phyloP scores from a whole-genome alignment of 2,113 vertebrate species.

The Vanacampus margaritifer region DNA sequence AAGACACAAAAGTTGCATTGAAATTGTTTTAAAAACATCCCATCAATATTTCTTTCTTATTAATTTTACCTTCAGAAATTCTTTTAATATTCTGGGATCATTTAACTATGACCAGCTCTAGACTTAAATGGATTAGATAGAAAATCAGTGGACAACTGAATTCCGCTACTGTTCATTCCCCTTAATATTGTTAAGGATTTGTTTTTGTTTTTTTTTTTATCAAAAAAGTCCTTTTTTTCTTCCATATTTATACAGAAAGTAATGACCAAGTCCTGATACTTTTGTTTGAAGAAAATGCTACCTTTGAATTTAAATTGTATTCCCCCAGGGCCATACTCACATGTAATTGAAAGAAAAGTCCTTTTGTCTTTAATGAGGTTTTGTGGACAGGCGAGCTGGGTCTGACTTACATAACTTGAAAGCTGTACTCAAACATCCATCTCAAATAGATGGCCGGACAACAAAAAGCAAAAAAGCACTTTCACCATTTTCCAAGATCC shows the following conservation, averaged over 20 bases:
- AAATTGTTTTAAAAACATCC: no score
- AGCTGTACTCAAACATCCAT: conserved; percentile 36
- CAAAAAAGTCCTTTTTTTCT: no score
- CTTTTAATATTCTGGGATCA: neutral
- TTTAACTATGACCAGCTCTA: neutral
- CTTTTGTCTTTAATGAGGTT: conserved; percentile 25
- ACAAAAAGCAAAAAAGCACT: conserved; percentile 10
- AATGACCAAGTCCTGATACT: no score
- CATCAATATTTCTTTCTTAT: no score
- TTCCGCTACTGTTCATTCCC: neutral
- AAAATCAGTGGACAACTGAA: neutral
- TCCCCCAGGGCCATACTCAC: no score
- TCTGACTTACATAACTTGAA: conserved; percentile 11
- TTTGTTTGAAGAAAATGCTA: no score
- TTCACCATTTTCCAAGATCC: conserved; percentile 32
- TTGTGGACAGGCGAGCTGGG: conserved; percentile 33
- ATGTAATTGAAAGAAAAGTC: no score
- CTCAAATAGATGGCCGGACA: conserved; percentile 25
- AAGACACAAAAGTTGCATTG: no score
- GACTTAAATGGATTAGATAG: neutral
- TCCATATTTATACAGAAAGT: no score
- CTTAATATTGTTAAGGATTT: neutral
- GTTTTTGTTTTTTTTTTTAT: neutral
- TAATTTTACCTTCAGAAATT: neutral
- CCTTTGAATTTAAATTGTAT: no score